Percentiles rank a stretch among this genome's conserved stretches.
Evolutionary conservation across 1,140 invertebrate genomes (phyloP).

Genomic region (Eufriesea mexicana): DNA sequence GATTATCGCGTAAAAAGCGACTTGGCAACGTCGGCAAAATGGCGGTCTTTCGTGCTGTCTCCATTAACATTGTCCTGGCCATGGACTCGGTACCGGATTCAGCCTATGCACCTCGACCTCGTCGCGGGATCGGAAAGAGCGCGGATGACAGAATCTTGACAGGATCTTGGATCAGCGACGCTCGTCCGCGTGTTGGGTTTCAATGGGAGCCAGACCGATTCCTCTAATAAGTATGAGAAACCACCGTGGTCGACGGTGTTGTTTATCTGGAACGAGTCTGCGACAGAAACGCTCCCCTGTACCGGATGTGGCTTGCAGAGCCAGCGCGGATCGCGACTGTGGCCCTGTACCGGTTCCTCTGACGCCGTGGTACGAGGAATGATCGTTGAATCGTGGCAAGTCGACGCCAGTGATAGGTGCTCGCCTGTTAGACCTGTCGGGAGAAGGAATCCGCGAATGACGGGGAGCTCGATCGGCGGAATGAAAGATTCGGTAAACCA

Average conservation of each 20-base stretch:
- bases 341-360: slow-evolving; percentile 51
- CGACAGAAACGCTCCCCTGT: slow-evolving; percentile 45
- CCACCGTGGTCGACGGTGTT: slow-evolving; percentile 28
- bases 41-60: neutral
- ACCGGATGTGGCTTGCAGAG: slow-evolving; percentile 63
- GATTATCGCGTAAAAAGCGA: neutral
- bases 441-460: neutral
- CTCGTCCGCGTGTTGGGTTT: slow-evolving; percentile 43
- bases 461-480: neutral
- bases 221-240: slow-evolving; percentile 48
- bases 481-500: neutral
- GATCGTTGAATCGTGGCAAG: neutral
- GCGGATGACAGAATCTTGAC: neutral
- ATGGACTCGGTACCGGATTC: slow-evolving; percentile 1
- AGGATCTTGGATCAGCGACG: neutral
- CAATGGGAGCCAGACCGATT: slow-evolving; percentile 54
- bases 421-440: neutral
- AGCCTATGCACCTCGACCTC: neutral
- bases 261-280: slow-evolving; percentile 53
- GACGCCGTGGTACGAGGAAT: neutral
- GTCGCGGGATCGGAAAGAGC: neutral
- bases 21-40: neutral
- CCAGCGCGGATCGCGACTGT: slow-evolving; percentile 36
- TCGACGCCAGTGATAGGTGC: neutral
- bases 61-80: too few relatives aligned